phyloP scores from a whole-genome alignment of 2,113 vertebrate species.

The Diadophis punctatus region DNA sequence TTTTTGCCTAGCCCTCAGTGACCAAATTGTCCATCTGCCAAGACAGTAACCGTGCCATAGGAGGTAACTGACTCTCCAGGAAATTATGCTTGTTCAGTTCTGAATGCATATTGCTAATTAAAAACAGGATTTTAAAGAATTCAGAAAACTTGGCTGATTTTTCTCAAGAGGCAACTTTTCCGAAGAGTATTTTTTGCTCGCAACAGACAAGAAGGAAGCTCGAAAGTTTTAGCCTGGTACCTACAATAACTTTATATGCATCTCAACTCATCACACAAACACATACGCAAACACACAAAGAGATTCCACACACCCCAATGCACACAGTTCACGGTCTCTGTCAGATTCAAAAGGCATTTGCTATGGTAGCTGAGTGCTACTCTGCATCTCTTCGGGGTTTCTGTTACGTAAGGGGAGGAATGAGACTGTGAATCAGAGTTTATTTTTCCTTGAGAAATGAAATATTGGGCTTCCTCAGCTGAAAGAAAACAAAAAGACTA shows the following conservation, averaged over 20 bases:
- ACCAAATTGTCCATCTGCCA: not conserved
- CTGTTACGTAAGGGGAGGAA: not conserved
- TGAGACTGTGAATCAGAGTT: not conserved
- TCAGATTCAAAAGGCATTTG: not conserved
- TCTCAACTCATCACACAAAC: not conserved
- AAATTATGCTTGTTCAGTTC: conserved; percentile 52
- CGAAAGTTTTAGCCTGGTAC: not conserved
- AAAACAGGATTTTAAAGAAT: conserved; percentile 21
- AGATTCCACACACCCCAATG: not conserved
- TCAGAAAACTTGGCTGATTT: not conserved
- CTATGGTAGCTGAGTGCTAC: not conserved
- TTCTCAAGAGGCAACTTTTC: not conserved
- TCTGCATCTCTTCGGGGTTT: not conserved
- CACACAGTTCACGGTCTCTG: not conserved
- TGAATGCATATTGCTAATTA: conserved; percentile 40
- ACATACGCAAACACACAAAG: not conserved
- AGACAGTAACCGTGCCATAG: conserved; percentile 43
- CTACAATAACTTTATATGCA: not conserved
- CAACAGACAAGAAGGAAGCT: not conserved
- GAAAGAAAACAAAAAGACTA: not conserved
- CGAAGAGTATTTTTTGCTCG: not conserved
- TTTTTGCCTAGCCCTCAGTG: conserved; percentile 33
- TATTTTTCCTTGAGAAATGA: not conserved
- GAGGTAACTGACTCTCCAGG: conserved; percentile 46
- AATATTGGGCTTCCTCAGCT: not conserved